These are phyloP conservation scores for Rhopilema esculentum DNA, from an alignment of 30 jellyfish, hydroid and myxozoan species.

Conservation along the genomic window DNA sequence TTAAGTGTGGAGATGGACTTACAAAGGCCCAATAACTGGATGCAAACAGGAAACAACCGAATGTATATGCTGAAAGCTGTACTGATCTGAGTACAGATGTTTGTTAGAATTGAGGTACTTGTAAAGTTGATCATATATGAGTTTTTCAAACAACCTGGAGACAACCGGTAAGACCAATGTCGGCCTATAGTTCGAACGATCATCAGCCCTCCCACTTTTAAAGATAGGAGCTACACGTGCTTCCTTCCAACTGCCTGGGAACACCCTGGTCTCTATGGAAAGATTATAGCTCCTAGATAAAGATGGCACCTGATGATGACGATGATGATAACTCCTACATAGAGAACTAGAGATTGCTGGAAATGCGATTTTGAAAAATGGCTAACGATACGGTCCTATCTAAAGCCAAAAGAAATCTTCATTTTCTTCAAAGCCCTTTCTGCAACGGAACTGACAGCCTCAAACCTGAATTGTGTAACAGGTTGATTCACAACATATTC, in stretches of 20 bases:
- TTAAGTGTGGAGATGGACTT: too few species aligned
- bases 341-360: conserved; percentile 20
- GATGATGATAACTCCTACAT: background rate
- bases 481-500: background rate
- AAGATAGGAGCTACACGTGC: too few species aligned
- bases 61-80: conserved; percentile 7
- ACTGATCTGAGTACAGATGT: conserved; percentile 14
- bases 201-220: too few species aligned
- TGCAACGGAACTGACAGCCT: conserved; percentile 30
- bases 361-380: conserved; percentile 27
- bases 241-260: background rate
- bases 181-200: too few species aligned
- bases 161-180: conserved; percentile 22
- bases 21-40: too few species aligned
- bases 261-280: background rate
- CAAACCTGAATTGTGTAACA: conserved; percentile 12
- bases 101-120: conserved; percentile 28
- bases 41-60: conserved; percentile 35
- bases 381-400: conserved; percentile 59
- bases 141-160: conserved; percentile 21
- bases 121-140: too few species aligned
- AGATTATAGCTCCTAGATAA: too few species aligned
- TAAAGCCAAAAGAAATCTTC: conserved; percentile 55
- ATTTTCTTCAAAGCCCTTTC: conserved; percentile 58
- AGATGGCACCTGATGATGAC: too few species aligned